Evolutionary conservation across 35 echinoderm and acorn worm genomes (phyloP).

Genomic region (Amphiura filiformis): DNA sequence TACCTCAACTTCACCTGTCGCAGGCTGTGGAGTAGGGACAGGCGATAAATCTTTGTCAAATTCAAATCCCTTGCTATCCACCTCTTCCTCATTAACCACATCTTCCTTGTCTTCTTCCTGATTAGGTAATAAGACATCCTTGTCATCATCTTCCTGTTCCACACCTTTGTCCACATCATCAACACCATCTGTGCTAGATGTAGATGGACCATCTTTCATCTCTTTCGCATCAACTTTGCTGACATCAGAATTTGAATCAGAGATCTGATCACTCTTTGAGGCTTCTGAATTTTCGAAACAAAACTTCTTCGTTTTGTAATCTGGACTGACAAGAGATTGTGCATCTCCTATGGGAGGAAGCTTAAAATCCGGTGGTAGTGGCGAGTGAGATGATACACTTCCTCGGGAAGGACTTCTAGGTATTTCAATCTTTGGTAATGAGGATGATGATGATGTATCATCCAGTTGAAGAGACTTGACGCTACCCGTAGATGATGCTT

Average conservation of each 20-base stretch:
- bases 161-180: no score
- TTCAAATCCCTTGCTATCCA: neutral
- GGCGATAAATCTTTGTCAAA: slow-evolving; percentile 28
- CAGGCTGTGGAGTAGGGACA: slow-evolving; percentile 50
- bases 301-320: neutral
- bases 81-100: neutral
- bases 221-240: no score
- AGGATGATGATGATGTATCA: neutral
- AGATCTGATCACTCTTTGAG: no score
- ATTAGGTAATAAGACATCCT: no score
- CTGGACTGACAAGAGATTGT: neutral
- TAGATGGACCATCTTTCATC: no score
- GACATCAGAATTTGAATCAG: no score
- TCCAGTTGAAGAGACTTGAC: neutral
- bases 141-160: no score
- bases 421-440: neutral
- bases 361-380: neutral
- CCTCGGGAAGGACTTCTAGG: neutral
- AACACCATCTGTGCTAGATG: no score
- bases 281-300: no score
- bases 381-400: neutral
- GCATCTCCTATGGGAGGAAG: neutral
- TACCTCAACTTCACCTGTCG: neutral
- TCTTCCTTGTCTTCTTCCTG: neutral
- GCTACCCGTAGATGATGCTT: neutral